Evolutionary conservation across 2,888 invertebrate species (phyloP).

Genomic region (Thyatira batis): DNA sequence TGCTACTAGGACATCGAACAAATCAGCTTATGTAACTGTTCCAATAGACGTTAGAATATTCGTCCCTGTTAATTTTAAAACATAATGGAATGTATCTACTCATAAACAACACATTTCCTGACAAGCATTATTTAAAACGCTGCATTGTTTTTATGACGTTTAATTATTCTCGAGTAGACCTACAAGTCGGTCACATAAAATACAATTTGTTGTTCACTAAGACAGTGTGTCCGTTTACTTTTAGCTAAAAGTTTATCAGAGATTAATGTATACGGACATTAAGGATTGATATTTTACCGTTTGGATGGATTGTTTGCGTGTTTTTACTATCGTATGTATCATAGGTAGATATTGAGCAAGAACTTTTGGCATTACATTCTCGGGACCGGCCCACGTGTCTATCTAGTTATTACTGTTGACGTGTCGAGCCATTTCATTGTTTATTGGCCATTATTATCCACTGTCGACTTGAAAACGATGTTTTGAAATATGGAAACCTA

Average conservation of each 20-base stretch:
- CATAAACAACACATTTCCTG: background rate
- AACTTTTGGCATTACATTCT: conserved; percentile 40
- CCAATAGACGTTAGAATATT: background rate
- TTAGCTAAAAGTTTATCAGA: background rate
- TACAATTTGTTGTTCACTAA: background rate
- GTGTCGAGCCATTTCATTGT: conserved; percentile 48
- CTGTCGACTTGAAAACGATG: conserved; percentile 34
- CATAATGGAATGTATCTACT: background rate
- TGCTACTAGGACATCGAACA: conserved; percentile 19
- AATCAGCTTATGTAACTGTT: background rate
- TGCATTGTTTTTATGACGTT: background rate
- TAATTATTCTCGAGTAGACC: background rate
- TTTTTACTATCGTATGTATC: conserved; percentile 8
- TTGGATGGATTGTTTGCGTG: background rate
- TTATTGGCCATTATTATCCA: conserved; percentile 44
- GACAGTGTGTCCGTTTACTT: background rate
- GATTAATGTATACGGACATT: conserved; percentile 2
- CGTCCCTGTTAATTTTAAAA: background rate
- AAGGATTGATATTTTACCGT: background rate
- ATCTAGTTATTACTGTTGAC: conserved; percentile 40
- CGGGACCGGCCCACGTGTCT: conserved; percentile 46
- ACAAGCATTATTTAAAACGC: background rate
- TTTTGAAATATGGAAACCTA: conserved; percentile 29
- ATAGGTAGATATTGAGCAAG: conserved; percentile 35
- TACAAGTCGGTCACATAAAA: background rate